These are phyloP conservation scores for Anthopleura sola DNA, from an alignment of 64 coral and sea anemone genomes.

Conservation along the genomic window DNA sequence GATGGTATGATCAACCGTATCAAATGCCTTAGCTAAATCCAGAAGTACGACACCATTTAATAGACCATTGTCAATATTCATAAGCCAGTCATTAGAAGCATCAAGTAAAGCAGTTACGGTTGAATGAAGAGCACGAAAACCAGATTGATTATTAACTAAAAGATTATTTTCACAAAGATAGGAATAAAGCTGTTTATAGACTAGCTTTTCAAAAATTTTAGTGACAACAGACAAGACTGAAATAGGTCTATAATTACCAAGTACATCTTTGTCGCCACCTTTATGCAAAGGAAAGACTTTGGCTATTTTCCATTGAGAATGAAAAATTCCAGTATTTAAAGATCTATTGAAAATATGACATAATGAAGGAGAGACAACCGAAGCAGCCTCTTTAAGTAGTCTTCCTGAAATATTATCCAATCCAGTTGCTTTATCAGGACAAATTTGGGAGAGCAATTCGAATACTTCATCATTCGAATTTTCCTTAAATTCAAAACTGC, in stretches of 20 bases:
- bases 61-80: not conserved
- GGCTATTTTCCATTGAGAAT: slow-evolving; percentile 29
- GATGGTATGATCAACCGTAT: no score
- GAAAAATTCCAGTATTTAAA: slow-evolving; percentile 8
- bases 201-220: slow-evolving; percentile 11
- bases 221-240: not conserved
- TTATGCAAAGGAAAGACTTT: slow-evolving; percentile 39
- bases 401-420: slow-evolving; percentile 48
- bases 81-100: no score
- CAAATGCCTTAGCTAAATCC: no score
- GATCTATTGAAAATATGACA: slow-evolving; percentile 34
- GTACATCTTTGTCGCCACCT: not conserved
- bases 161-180: not conserved
- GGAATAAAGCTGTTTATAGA: not conserved
- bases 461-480: not conserved
- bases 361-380: slow-evolving; percentile 25
- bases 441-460: slow-evolving; percentile 28
- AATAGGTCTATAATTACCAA: slow-evolving; percentile 39
- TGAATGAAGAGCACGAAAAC: slow-evolving; percentile 14
- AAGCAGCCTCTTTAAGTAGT: slow-evolving; percentile 27
- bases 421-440: slow-evolving; percentile 43
- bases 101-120: slow-evolving; percentile 1
- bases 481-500: not conserved
- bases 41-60: no score
- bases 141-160: not conserved